phyloP scores from a whole-genome alignment of 2,113 vertebrate genomes.

The Pelvicachromis taeniatus region DNA sequence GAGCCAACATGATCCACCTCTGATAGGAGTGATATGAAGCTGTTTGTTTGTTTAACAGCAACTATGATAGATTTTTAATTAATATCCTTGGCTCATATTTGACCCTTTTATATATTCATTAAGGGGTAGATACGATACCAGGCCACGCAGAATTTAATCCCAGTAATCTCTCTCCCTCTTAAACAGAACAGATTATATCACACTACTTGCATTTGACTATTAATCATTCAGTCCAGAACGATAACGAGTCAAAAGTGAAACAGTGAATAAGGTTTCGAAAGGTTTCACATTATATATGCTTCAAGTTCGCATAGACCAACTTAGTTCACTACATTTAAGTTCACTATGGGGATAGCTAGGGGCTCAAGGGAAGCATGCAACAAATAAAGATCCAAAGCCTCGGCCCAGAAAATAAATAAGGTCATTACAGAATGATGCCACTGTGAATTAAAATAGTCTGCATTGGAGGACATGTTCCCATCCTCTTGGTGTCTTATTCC shows the following conservation, averaged over 20 bases:
- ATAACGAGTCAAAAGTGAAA: not conserved
- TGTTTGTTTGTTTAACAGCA: not conserved
- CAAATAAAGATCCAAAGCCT: not conserved
- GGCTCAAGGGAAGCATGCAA: not conserved
- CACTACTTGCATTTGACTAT: not conserved
- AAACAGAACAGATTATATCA: not conserved
- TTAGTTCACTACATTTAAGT: not conserved
- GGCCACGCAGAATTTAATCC: not conserved
- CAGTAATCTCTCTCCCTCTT: not conserved
- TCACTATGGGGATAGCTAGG: not conserved
- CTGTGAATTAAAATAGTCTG: not conserved
- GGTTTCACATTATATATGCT: not conserved
- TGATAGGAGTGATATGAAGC: not conserved
- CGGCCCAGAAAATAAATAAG: conserved; percentile 15
- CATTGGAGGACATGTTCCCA: not conserved
- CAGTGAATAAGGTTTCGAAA: not conserved
- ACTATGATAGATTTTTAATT: not conserved
- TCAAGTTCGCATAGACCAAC: not conserved
- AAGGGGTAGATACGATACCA: not conserved
- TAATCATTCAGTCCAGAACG: not conserved
- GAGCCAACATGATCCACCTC: not conserved
- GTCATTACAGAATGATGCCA: conserved; percentile 1
- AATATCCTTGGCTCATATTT: not conserved
- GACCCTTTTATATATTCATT: not conserved
- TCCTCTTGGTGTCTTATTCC: not conserved